Conservation (phyloP, 1,140 invertebrate genomes). For the Pinna nobilis region DNA sequence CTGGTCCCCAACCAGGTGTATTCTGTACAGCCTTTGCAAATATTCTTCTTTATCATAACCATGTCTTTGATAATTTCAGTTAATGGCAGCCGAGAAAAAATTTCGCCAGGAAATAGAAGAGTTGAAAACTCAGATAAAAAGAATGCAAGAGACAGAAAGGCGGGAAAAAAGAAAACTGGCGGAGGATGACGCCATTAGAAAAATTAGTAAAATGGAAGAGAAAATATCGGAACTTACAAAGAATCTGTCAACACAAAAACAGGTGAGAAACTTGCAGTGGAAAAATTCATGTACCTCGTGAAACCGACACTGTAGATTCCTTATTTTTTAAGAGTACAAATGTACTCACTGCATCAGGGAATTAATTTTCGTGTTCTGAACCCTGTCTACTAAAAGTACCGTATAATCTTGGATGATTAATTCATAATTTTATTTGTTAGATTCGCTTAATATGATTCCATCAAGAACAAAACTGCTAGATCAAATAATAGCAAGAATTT, state of each 20-base stretch:
- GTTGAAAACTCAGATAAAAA: slow-evolving; percentile 78
- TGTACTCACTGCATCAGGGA: too few species aligned
- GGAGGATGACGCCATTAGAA: slow-evolving; percentile 95
- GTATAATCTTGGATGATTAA: too few species aligned
- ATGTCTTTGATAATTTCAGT: slow-evolving; percentile 53
- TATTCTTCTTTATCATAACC: not conserved
- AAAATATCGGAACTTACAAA: slow-evolving; percentile 79
- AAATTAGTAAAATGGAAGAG: slow-evolving; percentile 96
- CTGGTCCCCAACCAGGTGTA: too few species aligned
- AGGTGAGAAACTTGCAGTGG: slow-evolving; percentile 74
- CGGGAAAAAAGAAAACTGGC: slow-evolving; percentile 94
- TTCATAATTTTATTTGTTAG: too few species aligned
- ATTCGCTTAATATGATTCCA: too few species aligned
- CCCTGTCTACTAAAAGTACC: too few species aligned
- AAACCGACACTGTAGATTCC: not conserved
- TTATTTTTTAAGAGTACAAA: not conserved
- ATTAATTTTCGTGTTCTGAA: too few species aligned
- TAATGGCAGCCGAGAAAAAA: slow-evolving; percentile 97
- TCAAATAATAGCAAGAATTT: too few species aligned
- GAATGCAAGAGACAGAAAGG: slow-evolving; percentile 86
- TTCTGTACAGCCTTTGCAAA: too few species aligned
- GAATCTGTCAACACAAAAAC: slow-evolving; percentile 83
- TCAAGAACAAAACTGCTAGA: too few species aligned
- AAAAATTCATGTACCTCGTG: not conserved
- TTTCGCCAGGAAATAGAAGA: slow-evolving; percentile 90